Percentiles rank a stretch among this genome's conserved stretches.
These are phyloP conservation scores for Paedocypris sp. DNA, from an alignment of 2,113 vertebrate genomes.

Conservation along the genomic window DNA sequence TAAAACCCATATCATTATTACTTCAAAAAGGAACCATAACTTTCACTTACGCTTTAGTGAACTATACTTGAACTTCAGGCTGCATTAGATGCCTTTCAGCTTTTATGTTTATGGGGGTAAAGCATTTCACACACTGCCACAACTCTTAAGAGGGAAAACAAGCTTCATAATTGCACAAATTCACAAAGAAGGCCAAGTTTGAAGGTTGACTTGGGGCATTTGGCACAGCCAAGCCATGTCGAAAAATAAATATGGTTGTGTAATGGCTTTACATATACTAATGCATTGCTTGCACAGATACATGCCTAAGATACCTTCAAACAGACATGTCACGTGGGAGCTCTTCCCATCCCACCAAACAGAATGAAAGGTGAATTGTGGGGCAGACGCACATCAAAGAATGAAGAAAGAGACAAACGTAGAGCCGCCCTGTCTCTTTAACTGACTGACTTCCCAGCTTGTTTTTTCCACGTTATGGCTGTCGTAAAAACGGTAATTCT, in stretches of 20 bases:
- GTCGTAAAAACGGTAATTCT: constrained; percentile 48
- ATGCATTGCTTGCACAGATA: constrained; percentile 4
- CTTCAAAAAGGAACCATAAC: background rate
- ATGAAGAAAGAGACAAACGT: constrained; percentile 32
- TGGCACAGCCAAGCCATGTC: background rate
- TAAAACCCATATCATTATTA: too few relatives aligned
- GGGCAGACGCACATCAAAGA: constrained; percentile 41
- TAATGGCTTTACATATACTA: constrained; percentile 11
- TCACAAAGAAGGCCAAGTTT: constrained; percentile 15
- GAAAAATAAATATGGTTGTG: background rate
- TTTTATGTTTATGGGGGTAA: constrained; percentile 10
- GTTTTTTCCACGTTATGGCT: constrained; percentile 40
- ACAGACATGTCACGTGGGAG: constrained; percentile 7
- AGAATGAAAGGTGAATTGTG: constrained; percentile 43
- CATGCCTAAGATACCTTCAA: constrained; percentile 9
- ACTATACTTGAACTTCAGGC: constrained; percentile 58
- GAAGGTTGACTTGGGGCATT: constrained; percentile 4
- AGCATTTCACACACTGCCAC: constrained; percentile 30
- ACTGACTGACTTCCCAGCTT: constrained; percentile 30
- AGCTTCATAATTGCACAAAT: constrained; percentile 2
- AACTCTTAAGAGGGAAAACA: constrained; percentile 6
- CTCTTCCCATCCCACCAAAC: background rate
- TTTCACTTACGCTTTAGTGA: constrained; percentile 16
- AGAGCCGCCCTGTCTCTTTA: constrained; percentile 47
- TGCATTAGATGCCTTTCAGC: constrained; percentile 14